phyloP scores from a whole-genome alignment of 2,888 invertebrate genomes.

The Rhamnusium bicolor region DNA sequence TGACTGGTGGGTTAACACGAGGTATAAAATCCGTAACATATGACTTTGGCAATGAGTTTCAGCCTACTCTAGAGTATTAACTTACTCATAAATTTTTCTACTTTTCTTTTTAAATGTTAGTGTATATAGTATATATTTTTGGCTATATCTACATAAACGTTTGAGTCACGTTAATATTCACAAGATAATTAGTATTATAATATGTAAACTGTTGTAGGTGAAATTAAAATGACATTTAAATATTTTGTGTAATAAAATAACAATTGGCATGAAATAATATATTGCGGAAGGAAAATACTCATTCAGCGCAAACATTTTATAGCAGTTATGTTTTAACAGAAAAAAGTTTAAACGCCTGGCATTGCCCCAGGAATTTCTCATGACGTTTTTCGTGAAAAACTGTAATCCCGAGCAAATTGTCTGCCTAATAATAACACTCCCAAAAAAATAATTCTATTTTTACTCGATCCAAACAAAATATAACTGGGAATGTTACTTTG shows the following conservation, averaged over 20 bases:
- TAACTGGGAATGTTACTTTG: neutral
- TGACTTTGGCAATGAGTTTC: too few species aligned
- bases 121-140: neutral
- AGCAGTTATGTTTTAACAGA: slow-evolving; percentile 2
- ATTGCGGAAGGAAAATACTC: slow-evolving; percentile 34
- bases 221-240: slow-evolving; percentile 8
- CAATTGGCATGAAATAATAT: slow-evolving; percentile 16
- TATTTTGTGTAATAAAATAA: too few species aligned
- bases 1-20: too few species aligned
- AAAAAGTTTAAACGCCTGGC: slow-evolving; percentile 19
- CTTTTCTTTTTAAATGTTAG: too few species aligned
- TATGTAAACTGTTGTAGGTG: neutral
- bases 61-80: too few species aligned
- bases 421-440: slow-evolving; percentile 29
- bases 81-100: too few species aligned
- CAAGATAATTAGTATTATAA: neutral
- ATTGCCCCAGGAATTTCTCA: slow-evolving; percentile 27
- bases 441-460: slow-evolving; percentile 19
- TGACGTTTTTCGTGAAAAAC: slow-evolving; percentile 26
- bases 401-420: slow-evolving; percentile 19
- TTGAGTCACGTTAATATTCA: neutral
- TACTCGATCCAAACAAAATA: neutral
- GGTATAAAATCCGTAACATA: too few species aligned
- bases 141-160: neutral
- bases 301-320: slow-evolving; percentile 26